Conservation (phyloP, 1,140 invertebrate species). For the Dermatophagoides farinae region DNA sequence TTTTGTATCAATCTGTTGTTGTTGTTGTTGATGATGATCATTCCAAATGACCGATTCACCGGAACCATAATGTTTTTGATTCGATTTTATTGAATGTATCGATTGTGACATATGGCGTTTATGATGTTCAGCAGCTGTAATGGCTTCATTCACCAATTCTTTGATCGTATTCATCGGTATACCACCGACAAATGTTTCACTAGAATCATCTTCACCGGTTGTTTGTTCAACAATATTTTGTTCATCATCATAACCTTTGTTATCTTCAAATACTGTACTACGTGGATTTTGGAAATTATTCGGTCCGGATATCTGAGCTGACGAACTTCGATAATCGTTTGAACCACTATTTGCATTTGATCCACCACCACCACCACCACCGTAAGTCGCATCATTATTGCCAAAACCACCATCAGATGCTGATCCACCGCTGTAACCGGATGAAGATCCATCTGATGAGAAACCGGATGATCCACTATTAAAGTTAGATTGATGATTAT, state of each 20-base stretch:
- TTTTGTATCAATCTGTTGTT: no score
- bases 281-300: neutral
- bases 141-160: constrained; percentile 8
- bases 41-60: constrained; percentile 5
- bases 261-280: no score
- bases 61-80: neutral
- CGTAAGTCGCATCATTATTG: neutral
- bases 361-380: neutral
- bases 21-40: constrained; percentile 5
- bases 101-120: neutral
- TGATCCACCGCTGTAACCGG: neutral
- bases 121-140: neutral
- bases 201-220: neutral
- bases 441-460: no score
- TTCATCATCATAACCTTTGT: no score
- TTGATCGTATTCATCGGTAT: constrained; percentile 4
- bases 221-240: neutral
- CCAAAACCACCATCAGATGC: neutral
- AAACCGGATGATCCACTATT: no score
- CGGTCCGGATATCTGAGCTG: neutral
- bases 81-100: neutral
- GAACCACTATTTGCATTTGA: neutral
- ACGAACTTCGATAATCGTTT: neutral
- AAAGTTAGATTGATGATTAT: no score
- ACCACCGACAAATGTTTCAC: constrained; percentile 5